Percentiles rank a stretch among this genome's conserved stretches.
These are phyloP conservation scores for Drosophila tripunctata DNA, from an alignment of 2,888 invertebrate genomes.

Conservation along the genomic window DNA sequence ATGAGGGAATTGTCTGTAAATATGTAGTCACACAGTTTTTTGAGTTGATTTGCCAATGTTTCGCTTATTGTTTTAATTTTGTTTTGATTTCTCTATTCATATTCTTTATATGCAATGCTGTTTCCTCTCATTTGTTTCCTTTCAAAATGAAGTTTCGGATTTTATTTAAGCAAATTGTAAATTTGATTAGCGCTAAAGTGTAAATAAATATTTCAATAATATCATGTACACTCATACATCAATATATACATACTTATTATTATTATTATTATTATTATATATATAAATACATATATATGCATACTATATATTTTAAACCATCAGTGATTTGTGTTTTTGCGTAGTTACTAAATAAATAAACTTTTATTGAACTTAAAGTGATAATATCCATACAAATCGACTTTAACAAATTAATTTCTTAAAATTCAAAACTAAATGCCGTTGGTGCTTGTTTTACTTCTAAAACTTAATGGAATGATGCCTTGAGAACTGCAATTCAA, in stretches of 20 bases:
- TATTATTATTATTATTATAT: slow-evolving; percentile 7
- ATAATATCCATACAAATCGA: slow-evolving; percentile 1
- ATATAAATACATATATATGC: slow-evolving; percentile 53
- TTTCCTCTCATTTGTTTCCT: slow-evolving; percentile 69
- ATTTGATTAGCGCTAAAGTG: slow-evolving; percentile 77
- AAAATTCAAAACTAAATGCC: background rate
- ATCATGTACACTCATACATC: slow-evolving; percentile 69
- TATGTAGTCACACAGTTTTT: slow-evolving; percentile 73
- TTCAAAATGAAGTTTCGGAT: slow-evolving; percentile 64
- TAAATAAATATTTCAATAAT: slow-evolving; percentile 78
- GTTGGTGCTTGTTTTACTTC: background rate
- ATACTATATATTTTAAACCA: slow-evolving; percentile 60
- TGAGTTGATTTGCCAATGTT: slow-evolving; percentile 71
- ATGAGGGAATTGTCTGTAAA: slow-evolving; percentile 69
- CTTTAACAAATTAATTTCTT: background rate
- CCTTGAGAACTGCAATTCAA: too few relatives aligned
- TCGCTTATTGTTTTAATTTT: slow-evolving; percentile 56
- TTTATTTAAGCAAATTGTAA: slow-evolving; percentile 73
- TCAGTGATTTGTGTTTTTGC: slow-evolving; percentile 65
- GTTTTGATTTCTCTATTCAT: slow-evolving; percentile 39
- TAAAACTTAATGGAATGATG: too few relatives aligned
- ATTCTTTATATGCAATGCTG: slow-evolving; percentile 49
- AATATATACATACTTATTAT: slow-evolving; percentile 67
- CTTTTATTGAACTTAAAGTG: slow-evolving; percentile 66
- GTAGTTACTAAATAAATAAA: slow-evolving; percentile 76